These are phyloP conservation scores for Seriola quinqueradiata DNA, from an alignment of 2,113 vertebrate genomes.

Conservation along the genomic window DNA sequence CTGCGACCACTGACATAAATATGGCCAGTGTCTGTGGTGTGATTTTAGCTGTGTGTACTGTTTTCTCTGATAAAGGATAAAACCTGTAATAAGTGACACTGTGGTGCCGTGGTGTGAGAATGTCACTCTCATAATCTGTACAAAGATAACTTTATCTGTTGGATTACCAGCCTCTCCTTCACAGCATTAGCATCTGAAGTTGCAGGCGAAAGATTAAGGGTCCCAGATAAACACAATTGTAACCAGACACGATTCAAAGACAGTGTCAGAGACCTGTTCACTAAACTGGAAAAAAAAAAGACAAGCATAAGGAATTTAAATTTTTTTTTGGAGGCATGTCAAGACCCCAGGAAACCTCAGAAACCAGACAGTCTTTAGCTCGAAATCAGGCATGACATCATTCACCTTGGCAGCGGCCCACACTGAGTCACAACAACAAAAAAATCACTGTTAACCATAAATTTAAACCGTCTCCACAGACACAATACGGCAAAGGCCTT, in stretches of 20 bases:
- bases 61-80: neutral
- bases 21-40: neutral
- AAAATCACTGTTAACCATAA: neutral
- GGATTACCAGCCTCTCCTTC: neutral
- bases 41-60: neutral
- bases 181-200: neutral
- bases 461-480: constrained; percentile 10
- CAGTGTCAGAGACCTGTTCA: neutral
- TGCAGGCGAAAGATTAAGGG: constrained; percentile 6
- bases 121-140: neutral
- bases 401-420: constrained; percentile 3
- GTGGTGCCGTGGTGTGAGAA: neutral
- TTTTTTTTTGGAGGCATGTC: neutral
- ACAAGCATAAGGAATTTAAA: neutral
- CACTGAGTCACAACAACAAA: constrained; percentile 15
- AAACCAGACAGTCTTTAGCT: constrained; percentile 12
- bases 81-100: neutral
- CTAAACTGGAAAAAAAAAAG: too few species aligned
- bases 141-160: constrained; percentile 18
- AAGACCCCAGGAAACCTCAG: constrained; percentile 2
- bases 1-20: neutral
- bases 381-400: constrained; percentile 41
- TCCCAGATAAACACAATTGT: neutral
- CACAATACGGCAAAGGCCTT: constrained; percentile 26
- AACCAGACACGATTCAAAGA: neutral